Percentiles rank a stretch among this genome's conserved stretches.
Conservation (phyloP, 2,797 vertebrate species). For the Phylloscopus collybita region DNA sequence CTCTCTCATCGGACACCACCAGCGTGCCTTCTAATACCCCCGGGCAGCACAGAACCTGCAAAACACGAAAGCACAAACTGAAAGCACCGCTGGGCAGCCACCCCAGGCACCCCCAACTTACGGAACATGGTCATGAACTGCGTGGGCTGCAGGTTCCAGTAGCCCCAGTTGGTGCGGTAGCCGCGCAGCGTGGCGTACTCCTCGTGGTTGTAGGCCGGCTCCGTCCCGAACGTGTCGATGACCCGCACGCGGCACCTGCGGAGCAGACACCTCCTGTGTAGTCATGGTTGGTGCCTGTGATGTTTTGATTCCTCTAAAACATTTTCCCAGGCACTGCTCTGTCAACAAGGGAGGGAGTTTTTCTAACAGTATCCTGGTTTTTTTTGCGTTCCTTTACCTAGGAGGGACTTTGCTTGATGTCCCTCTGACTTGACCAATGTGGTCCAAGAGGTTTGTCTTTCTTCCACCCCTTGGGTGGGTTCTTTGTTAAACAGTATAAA, state of each 20-base stretch:
- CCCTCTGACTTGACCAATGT: too few species aligned
- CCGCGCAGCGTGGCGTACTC: slow-evolving; percentile 92
- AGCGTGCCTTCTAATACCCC: neutral
- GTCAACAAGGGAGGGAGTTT: too few species aligned
- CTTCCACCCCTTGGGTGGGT: too few species aligned
- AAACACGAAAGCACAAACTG: accelerated
- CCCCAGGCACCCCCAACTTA: slow-evolving; percentile 69
- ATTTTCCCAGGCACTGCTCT: too few species aligned
- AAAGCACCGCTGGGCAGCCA: neutral
- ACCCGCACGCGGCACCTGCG: slow-evolving; percentile 92
- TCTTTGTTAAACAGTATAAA: too few species aligned
- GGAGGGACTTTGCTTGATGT: too few species aligned
- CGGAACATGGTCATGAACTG: slow-evolving; percentile 99
- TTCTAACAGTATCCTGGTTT: too few species aligned
- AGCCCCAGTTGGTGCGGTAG: slow-evolving; percentile 97
- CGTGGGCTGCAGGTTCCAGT: slow-evolving; percentile 93
- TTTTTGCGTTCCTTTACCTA: too few species aligned
- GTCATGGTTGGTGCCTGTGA: too few species aligned
- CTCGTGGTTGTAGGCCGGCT: slow-evolving; percentile 95
- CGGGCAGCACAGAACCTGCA: neutral
- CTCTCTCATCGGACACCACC: too few species aligned
- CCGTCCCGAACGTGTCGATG: slow-evolving; percentile 95
- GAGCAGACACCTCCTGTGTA: neutral
- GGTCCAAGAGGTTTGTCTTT: too few species aligned
- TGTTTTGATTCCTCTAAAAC: too few species aligned